Base-by-base conservation (phyloP, 2,888 invertebrate species). In the Sesia bembeciformis region DNA sequence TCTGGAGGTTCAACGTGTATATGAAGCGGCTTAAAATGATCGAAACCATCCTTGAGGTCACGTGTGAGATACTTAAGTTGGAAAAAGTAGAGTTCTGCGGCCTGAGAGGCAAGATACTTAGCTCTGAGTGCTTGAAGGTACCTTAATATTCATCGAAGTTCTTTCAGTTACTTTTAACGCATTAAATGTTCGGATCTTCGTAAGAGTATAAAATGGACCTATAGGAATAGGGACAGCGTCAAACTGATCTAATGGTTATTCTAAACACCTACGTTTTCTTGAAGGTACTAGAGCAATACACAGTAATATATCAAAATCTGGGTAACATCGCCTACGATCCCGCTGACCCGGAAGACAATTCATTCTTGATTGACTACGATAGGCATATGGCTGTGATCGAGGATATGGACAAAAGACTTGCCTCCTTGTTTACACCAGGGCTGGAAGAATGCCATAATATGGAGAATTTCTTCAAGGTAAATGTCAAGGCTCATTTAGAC, bases 51-150 rank as follows among this genome's bases (percentile, higher is more conserved):
- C 92, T 97, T 60, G 92, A 93, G 49, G 93, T 94, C 0, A 94
- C 94, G 0, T 86, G 93, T 3, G 97, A 98, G 74, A 96, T 96
- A 76, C 82, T 93, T 51, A 97, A 97, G 74, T 78, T 98, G 58
- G 98, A 98, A 78, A 96, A 96, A 74, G 93, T 96, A 1, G 95
- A 95, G 70, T 91, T 96, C 55, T 93, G 94, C 49, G 96, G 94
- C 0, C 70, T 93, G 4, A 90, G 91, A 56, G 94, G 94, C 1
- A 92, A 92, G 61, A 88, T 81, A 39, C 84, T 94, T 7, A 91
- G 91, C 54, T 74, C 81, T 0, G 91, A 90, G 57, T 82, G 92
- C 67, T 80, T 73, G 74, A 81, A 76, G 77, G 90, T 84, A 63
- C 39, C 8, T 8, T 46, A 4, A 46, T 46, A 46, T 8, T 46